A percentile compares a stretch with the other conserved stretches of the same genome.
Evolutionary conservation across 2,888 invertebrate species (phyloP).

Genomic region (Tridacna crocea): DNA sequence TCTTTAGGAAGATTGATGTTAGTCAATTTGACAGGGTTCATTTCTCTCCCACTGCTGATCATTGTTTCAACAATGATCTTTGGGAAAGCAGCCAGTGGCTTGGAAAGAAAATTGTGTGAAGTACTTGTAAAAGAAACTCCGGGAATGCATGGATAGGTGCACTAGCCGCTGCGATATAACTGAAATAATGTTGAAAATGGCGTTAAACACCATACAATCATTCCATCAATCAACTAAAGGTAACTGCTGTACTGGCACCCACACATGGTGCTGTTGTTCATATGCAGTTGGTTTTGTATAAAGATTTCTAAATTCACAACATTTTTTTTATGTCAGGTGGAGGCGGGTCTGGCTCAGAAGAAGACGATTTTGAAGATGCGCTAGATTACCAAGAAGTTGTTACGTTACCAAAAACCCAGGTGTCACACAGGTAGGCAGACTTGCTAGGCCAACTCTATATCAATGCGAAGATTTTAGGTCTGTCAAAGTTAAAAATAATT

Average conservation of each 20-base stretch:
- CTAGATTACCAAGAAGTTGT: constrained; percentile 80
- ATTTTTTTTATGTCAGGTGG: constrained; percentile 20
- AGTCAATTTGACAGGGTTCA: no score
- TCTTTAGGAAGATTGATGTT: no score
- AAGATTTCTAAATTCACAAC: no score
- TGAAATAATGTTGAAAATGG: not conserved
- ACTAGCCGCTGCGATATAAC: no score
- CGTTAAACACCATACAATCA: not conserved
- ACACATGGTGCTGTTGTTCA: no score
- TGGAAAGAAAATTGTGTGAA: no score
- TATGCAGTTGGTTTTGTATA: not conserved
- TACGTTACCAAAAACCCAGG: constrained; percentile 71
- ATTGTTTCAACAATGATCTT: no score
- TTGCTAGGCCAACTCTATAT: not conserved
- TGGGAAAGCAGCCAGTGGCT: no score
- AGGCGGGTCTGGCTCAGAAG: constrained; percentile 72
- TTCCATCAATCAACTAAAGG: not conserved
- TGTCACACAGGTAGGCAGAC: constrained; percentile 1
- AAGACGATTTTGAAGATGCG: constrained; percentile 83
- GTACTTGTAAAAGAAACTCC: no score
- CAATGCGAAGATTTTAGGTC: not conserved
- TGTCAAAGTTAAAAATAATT: not conserved
- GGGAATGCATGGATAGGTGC: no score
- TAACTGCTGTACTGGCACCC: not conserved
- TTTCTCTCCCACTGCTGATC: no score